Evolutionary conservation across 2,888 invertebrate genomes (phyloP).

Genomic region (Xestoiulus laeticollis): DNA sequence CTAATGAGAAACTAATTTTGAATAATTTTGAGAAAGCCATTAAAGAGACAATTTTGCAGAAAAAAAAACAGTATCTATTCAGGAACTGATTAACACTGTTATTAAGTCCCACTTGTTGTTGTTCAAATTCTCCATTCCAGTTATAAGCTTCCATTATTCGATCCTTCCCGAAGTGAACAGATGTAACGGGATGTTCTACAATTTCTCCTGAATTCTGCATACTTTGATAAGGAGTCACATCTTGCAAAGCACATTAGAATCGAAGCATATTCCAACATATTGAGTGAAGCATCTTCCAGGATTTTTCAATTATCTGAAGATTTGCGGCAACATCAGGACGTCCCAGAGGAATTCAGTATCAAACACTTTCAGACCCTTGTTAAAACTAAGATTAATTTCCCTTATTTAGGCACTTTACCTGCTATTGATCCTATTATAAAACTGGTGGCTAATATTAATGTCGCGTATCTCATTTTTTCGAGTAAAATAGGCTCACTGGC

Average conservation of each 20-base stretch:
- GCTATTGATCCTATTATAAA: constrained; percentile 53
- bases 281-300: neutral
- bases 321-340: neutral
- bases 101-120: neutral
- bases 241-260: neutral
- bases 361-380: neutral
- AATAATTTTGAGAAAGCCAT: too few species aligned
- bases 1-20: too few species aligned
- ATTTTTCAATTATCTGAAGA: neutral
- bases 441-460: constrained; percentile 48
- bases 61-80: neutral
- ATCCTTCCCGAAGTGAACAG: neutral
- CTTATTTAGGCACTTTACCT: constrained; percentile 47
- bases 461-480: constrained; percentile 49
- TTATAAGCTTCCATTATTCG: neutral
- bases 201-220: neutral
- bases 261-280: neutral
- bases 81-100: neutral
- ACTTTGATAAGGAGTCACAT: neutral
- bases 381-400: constrained; percentile 2
- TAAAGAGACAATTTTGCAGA: neutral
- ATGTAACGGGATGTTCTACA: too few species aligned
- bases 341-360: neutral
- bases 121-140: neutral
- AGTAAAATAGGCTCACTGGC: constrained; percentile 32